Base-by-base conservation (phyloP, 2,797 vertebrate genomes). In the Taenioides sp. region DNA sequence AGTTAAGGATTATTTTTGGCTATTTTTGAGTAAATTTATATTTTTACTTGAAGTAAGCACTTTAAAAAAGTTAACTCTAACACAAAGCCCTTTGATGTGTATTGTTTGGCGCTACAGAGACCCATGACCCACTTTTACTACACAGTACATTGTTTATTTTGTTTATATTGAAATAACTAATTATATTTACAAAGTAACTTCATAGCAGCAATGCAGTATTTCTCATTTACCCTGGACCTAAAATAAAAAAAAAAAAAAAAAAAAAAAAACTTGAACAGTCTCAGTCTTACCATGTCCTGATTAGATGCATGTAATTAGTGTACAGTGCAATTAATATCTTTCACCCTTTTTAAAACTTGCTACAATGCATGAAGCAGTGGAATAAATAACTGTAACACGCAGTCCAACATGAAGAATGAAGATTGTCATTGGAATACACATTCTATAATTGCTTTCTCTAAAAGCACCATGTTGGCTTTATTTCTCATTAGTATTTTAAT, bases 401-500 rank as follows among this genome's bases (percentile, higher is more conserved):
- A 57, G 7, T 20, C 3, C 25, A 17, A 60, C 25, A 58, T 58
- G 23, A 27, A 58, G 5, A 4, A 28, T 59, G 14, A 28, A 59
- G 57, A 28, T 11, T 34, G 18, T 10, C 59, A 34, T 61, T 20
- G 59, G 28, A 20, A 31, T 61, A 62, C 16, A 60, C 58, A 31
- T 9, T 7, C 58, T 23, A 58, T 58, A 25, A 61, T 61, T 18
- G 34, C 60, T 62, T 62, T 31, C 22, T 43, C 34, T 64, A 25
- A 25, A 52, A 52, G 17, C 22, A 63, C 22, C 20, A 63, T 64
- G 81, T 82, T 80, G 63, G 62, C 66, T 66, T 77, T 65, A 57
- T 74, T 84, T 70, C 67, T 72, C 70, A 79, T 70, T 85, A 47
- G 80, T 74, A 77, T 87, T 87, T 76, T 67, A 80, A 85, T 85